These are phyloP conservation scores for Brachirus orientalis DNA, from an alignment of 2,113 vertebrate species.

Conservation along the genomic window DNA sequence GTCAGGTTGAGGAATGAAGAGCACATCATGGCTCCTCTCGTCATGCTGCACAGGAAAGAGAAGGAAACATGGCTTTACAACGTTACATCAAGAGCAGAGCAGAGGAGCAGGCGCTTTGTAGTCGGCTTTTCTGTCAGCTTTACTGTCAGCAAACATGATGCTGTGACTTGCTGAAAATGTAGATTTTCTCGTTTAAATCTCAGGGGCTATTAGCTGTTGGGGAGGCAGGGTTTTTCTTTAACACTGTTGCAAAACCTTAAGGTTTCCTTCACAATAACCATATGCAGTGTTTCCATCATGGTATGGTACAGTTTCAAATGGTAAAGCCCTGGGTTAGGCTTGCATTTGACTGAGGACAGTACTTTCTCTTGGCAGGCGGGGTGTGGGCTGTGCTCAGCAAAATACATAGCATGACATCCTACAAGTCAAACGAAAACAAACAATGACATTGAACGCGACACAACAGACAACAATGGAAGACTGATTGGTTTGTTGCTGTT, in stretches of 20 bases:
- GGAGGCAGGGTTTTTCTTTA: constrained; percentile 5
- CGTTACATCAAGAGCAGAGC: constrained; percentile 1
- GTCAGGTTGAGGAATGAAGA: constrained; percentile 72
- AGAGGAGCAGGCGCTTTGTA: not conserved
- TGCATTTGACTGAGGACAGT: too few relatives aligned
- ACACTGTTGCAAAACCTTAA: not conserved
- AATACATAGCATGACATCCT: too few relatives aligned
- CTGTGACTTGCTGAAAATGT: constrained; percentile 33
- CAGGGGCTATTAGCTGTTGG: constrained; percentile 33
- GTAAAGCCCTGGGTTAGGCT: too few relatives aligned
- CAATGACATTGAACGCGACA: too few relatives aligned
- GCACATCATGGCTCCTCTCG: constrained; percentile 35
- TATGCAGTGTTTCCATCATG: not conserved
- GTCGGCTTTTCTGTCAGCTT: constrained; percentile 18
- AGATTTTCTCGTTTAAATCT: constrained; percentile 29
- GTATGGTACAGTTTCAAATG: too few relatives aligned
- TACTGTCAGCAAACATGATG: constrained; percentile 23
- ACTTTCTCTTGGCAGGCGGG: too few relatives aligned
- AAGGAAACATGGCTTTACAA: constrained; percentile 36
- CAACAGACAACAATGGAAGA: too few relatives aligned
- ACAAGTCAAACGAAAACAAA: too few relatives aligned
- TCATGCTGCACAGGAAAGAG: constrained; percentile 12
- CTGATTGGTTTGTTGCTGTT: too few relatives aligned
- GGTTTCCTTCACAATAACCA: not conserved
- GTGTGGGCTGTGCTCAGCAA: too few relatives aligned